Evolutionary conservation across 2,797 vertebrate species (phyloP).

Genomic region (Myotis daubentonii): DNA sequence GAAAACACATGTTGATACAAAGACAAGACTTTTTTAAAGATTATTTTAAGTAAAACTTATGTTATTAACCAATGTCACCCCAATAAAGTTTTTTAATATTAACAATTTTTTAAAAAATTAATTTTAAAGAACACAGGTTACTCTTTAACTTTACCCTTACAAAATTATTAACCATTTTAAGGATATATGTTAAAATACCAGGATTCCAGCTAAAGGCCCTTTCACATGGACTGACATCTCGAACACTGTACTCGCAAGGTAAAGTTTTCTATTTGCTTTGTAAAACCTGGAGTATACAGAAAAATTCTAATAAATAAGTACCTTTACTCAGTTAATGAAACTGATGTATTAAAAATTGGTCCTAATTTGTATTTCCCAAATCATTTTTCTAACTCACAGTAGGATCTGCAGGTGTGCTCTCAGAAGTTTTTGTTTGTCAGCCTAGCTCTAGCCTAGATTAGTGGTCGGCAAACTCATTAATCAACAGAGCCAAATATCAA

Average conservation of each 20-base stretch:
- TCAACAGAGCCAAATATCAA: too few relatives aligned
- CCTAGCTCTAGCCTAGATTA: not conserved
- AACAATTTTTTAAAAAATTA: not conserved
- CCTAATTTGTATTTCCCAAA: constrained; percentile 18
- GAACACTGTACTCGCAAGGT: not conserved
- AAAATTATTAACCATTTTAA: constrained; percentile 44
- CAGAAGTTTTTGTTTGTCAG: not conserved
- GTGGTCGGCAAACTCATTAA: too few relatives aligned
- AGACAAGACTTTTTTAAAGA: constrained; percentile 57
- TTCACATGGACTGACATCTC: not conserved
- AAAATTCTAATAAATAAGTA: not conserved
- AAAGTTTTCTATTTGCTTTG: constrained; percentile 30
- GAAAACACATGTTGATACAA: constrained; percentile 69
- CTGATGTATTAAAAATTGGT: not conserved
- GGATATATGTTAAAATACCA: constrained; percentile 1
- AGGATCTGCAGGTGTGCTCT: not conserved
- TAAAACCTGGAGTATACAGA: not conserved
- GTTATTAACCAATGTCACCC: not conserved
- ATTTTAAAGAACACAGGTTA: constrained; percentile 42
- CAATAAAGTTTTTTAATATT: not conserved
- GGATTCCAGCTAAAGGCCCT: not conserved
- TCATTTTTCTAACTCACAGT: not conserved
- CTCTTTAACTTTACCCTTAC: constrained; percentile 2
- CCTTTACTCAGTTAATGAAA: constrained; percentile 31
- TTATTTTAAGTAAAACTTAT: constrained; percentile 27